phyloP scores from a whole-genome alignment of 2,888 invertebrate species.

The Marronus borbonicus region DNA sequence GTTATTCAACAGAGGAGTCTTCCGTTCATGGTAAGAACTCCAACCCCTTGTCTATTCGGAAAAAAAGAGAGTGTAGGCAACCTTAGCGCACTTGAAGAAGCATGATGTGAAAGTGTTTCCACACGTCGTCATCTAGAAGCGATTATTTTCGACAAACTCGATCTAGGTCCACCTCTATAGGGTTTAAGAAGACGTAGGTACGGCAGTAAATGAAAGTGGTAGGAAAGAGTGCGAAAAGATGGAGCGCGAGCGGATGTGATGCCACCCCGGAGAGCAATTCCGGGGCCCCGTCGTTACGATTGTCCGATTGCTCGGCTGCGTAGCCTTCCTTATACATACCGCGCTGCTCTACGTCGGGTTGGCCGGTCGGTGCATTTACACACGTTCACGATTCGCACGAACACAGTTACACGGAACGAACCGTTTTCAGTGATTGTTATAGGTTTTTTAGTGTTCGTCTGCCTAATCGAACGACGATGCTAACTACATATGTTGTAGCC shows the following conservation, averaged over 20 bases:
- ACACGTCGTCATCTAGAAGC: slow-evolving; percentile 40
- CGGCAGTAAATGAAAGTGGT: slow-evolving; percentile 65
- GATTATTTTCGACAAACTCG: slow-evolving; percentile 43
- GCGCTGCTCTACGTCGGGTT: too few relatives aligned
- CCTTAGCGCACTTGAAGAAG: slow-evolving; percentile 3
- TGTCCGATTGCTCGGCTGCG: slow-evolving; percentile 73
- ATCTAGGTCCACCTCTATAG: slow-evolving; percentile 32
- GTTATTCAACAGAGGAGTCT: too few relatives aligned
- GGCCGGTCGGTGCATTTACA: slow-evolving; percentile 24
- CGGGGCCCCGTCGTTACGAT: slow-evolving; percentile 77
- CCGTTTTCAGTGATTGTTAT: slow-evolving; percentile 66
- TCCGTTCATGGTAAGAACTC: too few relatives aligned
- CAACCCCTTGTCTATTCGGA: not conserved
- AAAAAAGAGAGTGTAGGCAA: not conserved
- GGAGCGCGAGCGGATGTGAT: slow-evolving; percentile 65
- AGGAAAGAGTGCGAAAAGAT: slow-evolving; percentile 61
- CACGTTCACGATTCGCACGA: slow-evolving; percentile 51
- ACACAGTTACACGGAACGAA: slow-evolving; percentile 57
- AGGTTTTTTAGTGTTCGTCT: slow-evolving; percentile 66
- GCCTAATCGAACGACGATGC: slow-evolving; percentile 67
- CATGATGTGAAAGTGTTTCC: slow-evolving; percentile 31
- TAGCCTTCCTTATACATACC: slow-evolving; percentile 45
- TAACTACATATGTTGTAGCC: slow-evolving; percentile 60
- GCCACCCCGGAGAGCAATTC: slow-evolving; percentile 75
- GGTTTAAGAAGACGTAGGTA: slow-evolving; percentile 47